Evolutionary conservation across 1,140 invertebrate genomes (phyloP).

Genomic region (Diabrotica undecimpunctata): DNA sequence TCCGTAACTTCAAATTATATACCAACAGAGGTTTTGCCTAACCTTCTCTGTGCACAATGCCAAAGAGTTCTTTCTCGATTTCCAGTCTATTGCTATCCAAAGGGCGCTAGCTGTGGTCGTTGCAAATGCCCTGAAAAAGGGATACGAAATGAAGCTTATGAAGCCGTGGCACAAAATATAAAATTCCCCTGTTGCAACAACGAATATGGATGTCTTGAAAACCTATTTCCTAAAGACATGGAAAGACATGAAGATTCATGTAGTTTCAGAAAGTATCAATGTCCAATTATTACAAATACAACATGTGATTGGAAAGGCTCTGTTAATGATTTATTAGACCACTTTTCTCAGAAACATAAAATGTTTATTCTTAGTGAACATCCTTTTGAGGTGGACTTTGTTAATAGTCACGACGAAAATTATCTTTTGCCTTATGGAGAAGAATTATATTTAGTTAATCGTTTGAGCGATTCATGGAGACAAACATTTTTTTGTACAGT

Average conservation of each 20-base stretch:
- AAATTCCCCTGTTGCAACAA: slow-evolving; percentile 27
- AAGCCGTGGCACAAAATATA: slow-evolving; percentile 18
- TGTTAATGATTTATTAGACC: slow-evolving; percentile 15
- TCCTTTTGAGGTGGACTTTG: slow-evolving; percentile 27
- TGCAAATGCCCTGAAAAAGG: slow-evolving; percentile 14
- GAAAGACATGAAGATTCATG: slow-evolving; percentile 24
- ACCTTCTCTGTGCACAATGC: slow-evolving; percentile 17
- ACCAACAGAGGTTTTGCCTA: background rate
- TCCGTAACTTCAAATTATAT: background rate
- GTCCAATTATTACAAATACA: slow-evolving; percentile 6
- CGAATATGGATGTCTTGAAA: slow-evolving; percentile 21
- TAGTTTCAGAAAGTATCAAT: slow-evolving; percentile 16
- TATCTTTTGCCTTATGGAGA: slow-evolving; percentile 26
- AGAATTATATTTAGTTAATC: slow-evolving; percentile 24
- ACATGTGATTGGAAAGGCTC: slow-evolving; percentile 19
- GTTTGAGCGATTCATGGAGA: slow-evolving; percentile 10
- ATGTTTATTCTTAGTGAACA: slow-evolving; percentile 21
- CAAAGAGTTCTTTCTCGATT: slow-evolving; percentile 25
- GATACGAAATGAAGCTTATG: slow-evolving; percentile 20
- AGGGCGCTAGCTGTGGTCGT: slow-evolving; percentile 21
- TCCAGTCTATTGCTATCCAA: slow-evolving; percentile 17
- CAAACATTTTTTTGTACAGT: slow-evolving; percentile 23
- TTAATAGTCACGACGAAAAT: slow-evolving; percentile 26
- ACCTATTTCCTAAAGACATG: slow-evolving; percentile 18
- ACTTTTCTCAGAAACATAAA: slow-evolving; percentile 24